Percentiles rank a stretch among this genome's conserved stretches.
These are phyloP conservation scores for Girardinichthys multiradiatus DNA, from an alignment of 2,113 vertebrate genomes.

Conservation along the genomic window DNA sequence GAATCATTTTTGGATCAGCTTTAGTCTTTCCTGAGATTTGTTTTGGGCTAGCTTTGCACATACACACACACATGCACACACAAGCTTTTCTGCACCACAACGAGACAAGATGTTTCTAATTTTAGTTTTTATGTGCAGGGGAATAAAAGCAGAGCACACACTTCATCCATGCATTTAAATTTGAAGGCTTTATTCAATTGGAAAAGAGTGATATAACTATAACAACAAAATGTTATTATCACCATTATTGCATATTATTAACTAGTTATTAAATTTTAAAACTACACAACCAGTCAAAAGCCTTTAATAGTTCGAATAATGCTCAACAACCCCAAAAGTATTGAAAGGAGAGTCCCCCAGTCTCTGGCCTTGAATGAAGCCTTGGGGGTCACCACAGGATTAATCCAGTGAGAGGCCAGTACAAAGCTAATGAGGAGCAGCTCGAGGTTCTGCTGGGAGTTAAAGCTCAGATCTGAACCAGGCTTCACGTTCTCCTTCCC, in stretches of 20 bases:
- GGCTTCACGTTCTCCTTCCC: slow-evolving; percentile 28
- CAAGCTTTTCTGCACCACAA: background rate
- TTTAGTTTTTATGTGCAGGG: background rate
- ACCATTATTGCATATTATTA: background rate
- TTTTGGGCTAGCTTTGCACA: too few relatives aligned
- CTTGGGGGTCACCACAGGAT: slow-evolving; percentile 49
- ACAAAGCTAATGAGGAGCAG: slow-evolving; percentile 69
- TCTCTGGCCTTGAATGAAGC: slow-evolving; percentile 54
- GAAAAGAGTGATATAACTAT: background rate
- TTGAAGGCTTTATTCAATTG: background rate
- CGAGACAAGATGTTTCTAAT: background rate
- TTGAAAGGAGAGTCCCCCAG: slow-evolving; percentile 8
- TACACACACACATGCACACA: background rate
- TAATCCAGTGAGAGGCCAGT: slow-evolving; percentile 46
- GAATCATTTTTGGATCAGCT: background rate
- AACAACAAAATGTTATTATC: background rate
- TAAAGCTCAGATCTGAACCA: slow-evolving; percentile 42
- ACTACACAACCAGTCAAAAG: background rate
- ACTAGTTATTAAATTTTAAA: background rate
- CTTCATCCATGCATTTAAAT: too few relatives aligned
- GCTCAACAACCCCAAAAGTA: slow-evolving; percentile 9
- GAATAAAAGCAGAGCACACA: background rate
- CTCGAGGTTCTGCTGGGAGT: slow-evolving; percentile 54
- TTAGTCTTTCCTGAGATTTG: too few relatives aligned
- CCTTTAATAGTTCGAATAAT: slow-evolving; percentile 12